Evolutionary conservation across 1,140 invertebrate genomes (phyloP).

Genomic region (Anthonomus grandis): DNA sequence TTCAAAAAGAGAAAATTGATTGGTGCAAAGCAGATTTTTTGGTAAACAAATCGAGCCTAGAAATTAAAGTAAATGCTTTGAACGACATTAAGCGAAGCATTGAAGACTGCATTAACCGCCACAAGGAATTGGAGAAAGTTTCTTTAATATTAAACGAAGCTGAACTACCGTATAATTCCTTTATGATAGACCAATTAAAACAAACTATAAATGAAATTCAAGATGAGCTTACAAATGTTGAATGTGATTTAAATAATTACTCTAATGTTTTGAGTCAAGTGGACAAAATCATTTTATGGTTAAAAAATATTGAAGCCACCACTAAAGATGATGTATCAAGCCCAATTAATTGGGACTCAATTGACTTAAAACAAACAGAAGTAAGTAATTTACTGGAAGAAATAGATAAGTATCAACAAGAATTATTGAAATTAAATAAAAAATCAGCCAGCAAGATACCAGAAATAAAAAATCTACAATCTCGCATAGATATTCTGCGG

Average conservation of each 20-base stretch:
- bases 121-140: slow-evolving; percentile 64
- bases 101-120: slow-evolving; percentile 62
- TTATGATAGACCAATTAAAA: slow-evolving; percentile 67
- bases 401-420: slow-evolving; percentile 60
- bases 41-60: slow-evolving; percentile 88
- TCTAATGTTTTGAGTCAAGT: slow-evolving; percentile 78
- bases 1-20: slow-evolving; percentile 82
- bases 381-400: slow-evolving; percentile 61
- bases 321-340: slow-evolving; percentile 70
- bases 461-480: slow-evolving; percentile 67
- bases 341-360: slow-evolving; percentile 65
- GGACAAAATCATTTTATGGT: slow-evolving; percentile 75
- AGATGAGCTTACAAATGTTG: slow-evolving; percentile 61
- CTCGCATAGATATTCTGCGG: slow-evolving; percentile 70
- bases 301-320: slow-evolving; percentile 82
- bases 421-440: slow-evolving; percentile 56
- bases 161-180: slow-evolving; percentile 61
- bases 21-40: slow-evolving; percentile 87
- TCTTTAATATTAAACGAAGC: slow-evolving; percentile 64
- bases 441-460: slow-evolving; percentile 66
- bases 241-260: no score
- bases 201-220: slow-evolving; percentile 67
- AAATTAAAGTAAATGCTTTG: slow-evolving; percentile 84
- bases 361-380: slow-evolving; percentile 70
- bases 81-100: slow-evolving; percentile 72